Base-by-base conservation (phyloP, 2,797 vertebrate species). In the Erpetoichthys calabaricus region DNA sequence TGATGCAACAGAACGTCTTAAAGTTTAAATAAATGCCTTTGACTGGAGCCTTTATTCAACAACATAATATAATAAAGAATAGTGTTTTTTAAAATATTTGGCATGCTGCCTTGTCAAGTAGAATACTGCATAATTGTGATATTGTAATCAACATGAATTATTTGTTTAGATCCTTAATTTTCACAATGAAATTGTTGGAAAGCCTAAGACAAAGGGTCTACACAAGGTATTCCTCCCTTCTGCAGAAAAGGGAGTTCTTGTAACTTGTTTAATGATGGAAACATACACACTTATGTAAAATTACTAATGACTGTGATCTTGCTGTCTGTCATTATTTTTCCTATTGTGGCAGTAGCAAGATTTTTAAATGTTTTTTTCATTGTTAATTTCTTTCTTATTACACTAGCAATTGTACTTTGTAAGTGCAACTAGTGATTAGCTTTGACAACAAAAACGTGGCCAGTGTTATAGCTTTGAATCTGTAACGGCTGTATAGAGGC, bases 291-390 rank as follows among this genome's bases (percentile, higher is more conserved):
- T 51, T 52, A 64, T 74, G 83, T 83, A 84, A 83, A 82, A 86
- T 88, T 86, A 88, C 84, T 80, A 78, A 80, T 78, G 80, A 82
- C 70, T 86, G 77, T 72, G 78, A 83, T 83, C 82, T 85, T 84
- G 81, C 82, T 85, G 78, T 84, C 82, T 80, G 83, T 87, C 85
- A 82, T 87, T 69, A 73, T 62, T 76, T 77, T 73, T 79, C 77
- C 75, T 80, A 70, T 78, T 55, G 73, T 84, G 78, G 78, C 78
- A 75, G 75, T 81, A 76, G 75, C 70, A 63, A 74, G 75, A 63
- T 68, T 59, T 70, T 77, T 76, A 80, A 78, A 73, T 74, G 52
- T 61, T 70, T 46, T 59, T 70, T 69, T 70, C 72, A 67, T 64
- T 61, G 67, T 73, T 78, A 70, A 76, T 80, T 56, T 49, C 45